Evolutionary conservation across 2,113 vertebrate species (phyloP).

Genomic region (Datnioides undecimradiatus): DNA sequence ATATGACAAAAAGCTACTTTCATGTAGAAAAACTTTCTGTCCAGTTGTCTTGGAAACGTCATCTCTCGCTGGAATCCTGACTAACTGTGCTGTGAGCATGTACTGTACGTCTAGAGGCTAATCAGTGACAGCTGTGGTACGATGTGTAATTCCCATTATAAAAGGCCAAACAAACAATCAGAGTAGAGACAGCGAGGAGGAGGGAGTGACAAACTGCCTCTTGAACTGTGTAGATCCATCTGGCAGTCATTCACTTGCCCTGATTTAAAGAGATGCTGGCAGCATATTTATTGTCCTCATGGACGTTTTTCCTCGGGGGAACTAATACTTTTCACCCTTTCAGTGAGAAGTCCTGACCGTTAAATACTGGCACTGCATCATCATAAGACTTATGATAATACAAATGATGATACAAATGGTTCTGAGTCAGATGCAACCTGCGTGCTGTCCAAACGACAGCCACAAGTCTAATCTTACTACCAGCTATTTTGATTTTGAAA

Average conservation of each 20-base stretch:
- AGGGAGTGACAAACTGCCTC: slow-evolving; percentile 39
- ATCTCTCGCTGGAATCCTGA: background rate
- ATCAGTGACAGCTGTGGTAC: slow-evolving; percentile 22
- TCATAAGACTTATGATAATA: background rate
- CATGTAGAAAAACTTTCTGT: background rate
- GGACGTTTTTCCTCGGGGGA: slow-evolving; percentile 20
- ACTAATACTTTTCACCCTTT: slow-evolving; percentile 19
- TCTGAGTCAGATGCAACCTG: background rate
- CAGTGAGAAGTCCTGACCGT: background rate
- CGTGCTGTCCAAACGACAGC: background rate
- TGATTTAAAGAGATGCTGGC: slow-evolving; percentile 40
- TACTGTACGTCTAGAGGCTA: slow-evolving; percentile 20
- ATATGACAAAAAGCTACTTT: background rate
- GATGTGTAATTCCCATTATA: slow-evolving; percentile 12
- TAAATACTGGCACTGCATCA: slow-evolving; percentile 9
- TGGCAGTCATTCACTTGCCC: slow-evolving; percentile 55
- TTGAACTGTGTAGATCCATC: slow-evolving; percentile 42
- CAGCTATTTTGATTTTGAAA: background rate
- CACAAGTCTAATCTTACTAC: background rate
- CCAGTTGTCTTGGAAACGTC: background rate
- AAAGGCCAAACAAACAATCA: slow-evolving; percentile 56
- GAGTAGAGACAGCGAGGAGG: slow-evolving; percentile 27
- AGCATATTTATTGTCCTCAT: slow-evolving; percentile 32
- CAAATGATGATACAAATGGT: background rate
- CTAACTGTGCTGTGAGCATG: background rate